Percentiles rank a stretch among this genome's conserved stretches.
Conservation (phyloP, 2,113 vertebrate species). For the Paralichthys olivaceus region DNA sequence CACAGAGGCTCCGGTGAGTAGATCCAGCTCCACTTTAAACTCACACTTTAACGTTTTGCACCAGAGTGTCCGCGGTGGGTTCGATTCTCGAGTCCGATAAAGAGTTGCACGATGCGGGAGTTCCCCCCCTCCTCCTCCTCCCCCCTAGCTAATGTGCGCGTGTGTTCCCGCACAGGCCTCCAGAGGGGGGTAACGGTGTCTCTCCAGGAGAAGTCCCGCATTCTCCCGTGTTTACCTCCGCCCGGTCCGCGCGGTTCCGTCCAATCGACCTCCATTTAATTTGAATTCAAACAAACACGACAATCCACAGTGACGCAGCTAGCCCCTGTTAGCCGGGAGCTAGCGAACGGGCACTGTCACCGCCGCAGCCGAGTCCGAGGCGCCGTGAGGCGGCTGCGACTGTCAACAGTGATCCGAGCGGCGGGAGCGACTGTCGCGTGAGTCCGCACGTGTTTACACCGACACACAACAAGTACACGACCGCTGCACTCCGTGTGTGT, state of each 20-base stretch:
- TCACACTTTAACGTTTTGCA: accelerated
- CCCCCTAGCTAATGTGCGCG: constrained; percentile 32
- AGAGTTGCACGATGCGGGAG: constrained; percentile 17
- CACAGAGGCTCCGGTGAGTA: constrained; percentile 59
- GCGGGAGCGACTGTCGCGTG: too few species aligned
- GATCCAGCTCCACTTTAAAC: constrained; percentile 14
- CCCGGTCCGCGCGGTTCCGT: neutral
- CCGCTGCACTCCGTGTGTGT: too few species aligned
- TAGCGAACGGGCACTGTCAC: constrained; percentile 47
- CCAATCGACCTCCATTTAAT: too few species aligned
- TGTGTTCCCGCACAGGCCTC: constrained; percentile 67
- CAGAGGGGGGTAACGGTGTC: constrained; percentile 63
- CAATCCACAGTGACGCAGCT: neutral
- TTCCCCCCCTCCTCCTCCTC: constrained; percentile 6
- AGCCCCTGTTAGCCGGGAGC: neutral
- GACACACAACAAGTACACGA: neutral
- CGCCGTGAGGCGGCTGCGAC: neutral
- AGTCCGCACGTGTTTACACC: neutral
- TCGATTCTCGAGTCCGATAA: constrained; percentile 8
- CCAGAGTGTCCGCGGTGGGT: neutral
- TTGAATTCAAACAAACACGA: too few species aligned
- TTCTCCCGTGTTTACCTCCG: neutral
- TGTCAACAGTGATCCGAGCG: neutral
- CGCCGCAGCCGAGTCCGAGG: constrained; percentile 9
- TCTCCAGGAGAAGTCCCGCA: constrained; percentile 14